Base-by-base conservation (phyloP, 2,113 vertebrate species). In the Oophaga pumilio region DNA sequence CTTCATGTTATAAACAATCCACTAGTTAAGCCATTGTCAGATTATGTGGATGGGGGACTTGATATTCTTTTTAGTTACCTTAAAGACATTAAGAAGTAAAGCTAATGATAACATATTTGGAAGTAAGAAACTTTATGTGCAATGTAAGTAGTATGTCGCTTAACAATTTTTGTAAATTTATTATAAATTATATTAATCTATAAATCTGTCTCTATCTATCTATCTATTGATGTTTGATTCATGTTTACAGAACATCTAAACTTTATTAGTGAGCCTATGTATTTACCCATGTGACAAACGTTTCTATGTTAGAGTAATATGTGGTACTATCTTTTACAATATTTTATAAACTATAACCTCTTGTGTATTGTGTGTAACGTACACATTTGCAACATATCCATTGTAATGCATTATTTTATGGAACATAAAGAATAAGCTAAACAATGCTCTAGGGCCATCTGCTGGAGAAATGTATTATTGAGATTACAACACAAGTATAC, bases 1-100 rank as follows among this genome's bases (percentile, higher is more conserved):
- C 94, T 99, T 12, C 98, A 99, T 89, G 95, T 99, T 4, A 90
- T 95, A 33, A 95, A 96, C 64, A 99, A 99, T 89, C 97, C 97
- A 2, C 90, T 99, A 24, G 87, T 96, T 33, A 97, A 97, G 85
- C 97, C 97, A 5, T 94, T 98, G 85, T 94, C 97, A 0, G 96
- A 98, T 91, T 92, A 97, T 1, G 71, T 98, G 0, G 96, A 97
- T 28, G 96, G 96, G 0, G 97, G 97, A 0, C 92, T 99, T 60
- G 94, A 94, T 53, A 93, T 91, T 86, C 95, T 98, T 8, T 97
- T 96, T 92, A 96, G 90, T 92, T 99, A 98, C 90, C 95, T 99
- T 87, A 97, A 95, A 89, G 96, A 95, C 13, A 95, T 94, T 88
- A 95, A 95, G 9, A 96, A 96, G 92, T 87, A 59, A 76, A 91